These are phyloP conservation scores for Oryzias melastigma DNA, from an alignment of 2,113 vertebrate genomes.

Conservation along the genomic window DNA sequence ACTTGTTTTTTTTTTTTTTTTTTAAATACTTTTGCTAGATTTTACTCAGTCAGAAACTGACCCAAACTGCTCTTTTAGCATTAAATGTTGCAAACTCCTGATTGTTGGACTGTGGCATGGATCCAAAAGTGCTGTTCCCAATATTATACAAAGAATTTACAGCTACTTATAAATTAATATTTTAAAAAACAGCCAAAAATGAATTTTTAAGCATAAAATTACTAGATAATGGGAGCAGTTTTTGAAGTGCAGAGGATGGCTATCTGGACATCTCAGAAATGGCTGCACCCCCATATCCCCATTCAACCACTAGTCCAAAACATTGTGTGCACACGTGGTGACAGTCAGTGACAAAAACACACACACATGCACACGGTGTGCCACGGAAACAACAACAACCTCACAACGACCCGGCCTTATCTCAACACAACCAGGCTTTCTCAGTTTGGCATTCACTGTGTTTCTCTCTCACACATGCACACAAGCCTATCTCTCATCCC, in stretches of 20 bases:
- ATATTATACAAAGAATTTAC: constrained; percentile 27
- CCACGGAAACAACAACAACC: constrained; percentile 51
- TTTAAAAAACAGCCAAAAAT: constrained; percentile 16
- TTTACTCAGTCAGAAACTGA: no score
- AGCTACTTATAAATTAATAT: constrained; percentile 15
- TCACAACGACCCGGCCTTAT: constrained; percentile 65
- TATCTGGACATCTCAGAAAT: constrained; percentile 48
- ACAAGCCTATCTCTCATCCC: constrained; percentile 56
- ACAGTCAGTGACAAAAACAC: constrained; percentile 26
- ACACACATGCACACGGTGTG: constrained; percentile 18
- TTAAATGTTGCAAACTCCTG: no score
- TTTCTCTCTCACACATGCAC: constrained; percentile 28
- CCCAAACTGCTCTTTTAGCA: no score
- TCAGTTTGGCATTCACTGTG: constrained; percentile 59
- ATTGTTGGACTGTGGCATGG: no score
- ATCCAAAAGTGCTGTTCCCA: constrained; percentile 15
- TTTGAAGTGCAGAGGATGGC: constrained; percentile 16
- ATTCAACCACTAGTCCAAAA: constrained; percentile 39
- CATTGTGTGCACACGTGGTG: constrained; percentile 19
- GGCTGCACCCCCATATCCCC: constrained; percentile 32
- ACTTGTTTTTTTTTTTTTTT: no score
- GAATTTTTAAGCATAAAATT: constrained; percentile 14
- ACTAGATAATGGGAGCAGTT: constrained; percentile 2
- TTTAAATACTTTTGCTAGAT: no score
- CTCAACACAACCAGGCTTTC: constrained; percentile 69